phyloP scores from a whole-genome alignment of 2,888 invertebrate genomes.

The Operophtera brumata region DNA sequence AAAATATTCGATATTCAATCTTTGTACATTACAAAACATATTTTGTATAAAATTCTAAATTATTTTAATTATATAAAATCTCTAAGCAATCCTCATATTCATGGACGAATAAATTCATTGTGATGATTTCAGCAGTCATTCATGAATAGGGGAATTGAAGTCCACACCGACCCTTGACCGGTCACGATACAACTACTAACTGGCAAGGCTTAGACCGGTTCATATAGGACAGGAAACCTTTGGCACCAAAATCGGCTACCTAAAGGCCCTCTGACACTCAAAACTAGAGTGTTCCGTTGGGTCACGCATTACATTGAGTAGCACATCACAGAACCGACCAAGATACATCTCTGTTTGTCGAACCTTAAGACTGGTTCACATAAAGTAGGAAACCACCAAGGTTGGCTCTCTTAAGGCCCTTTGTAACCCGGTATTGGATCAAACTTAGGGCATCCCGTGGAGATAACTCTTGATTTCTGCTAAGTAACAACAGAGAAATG shows the following conservation, averaged over 20 bases:
- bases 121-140: constrained; percentile 39
- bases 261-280: constrained; percentile 23
- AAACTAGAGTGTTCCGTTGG: constrained; percentile 11
- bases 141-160: constrained; percentile 45
- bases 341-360: no score
- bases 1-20: constrained; percentile 29
- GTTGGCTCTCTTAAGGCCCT: no score
- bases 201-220: background rate
- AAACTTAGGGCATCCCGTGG: no score
- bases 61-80: constrained; percentile 32
- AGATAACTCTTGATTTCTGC: no score
- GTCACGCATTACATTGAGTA: no score
- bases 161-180: background rate
- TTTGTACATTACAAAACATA: constrained; percentile 31
- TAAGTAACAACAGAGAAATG: no score
- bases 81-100: constrained; percentile 42
- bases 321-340: no score
- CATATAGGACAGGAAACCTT: constrained; percentile 31
- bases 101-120: constrained; percentile 42
- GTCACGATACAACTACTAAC: background rate
- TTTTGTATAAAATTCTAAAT: constrained; percentile 38
- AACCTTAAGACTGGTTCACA: no score
- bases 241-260: constrained; percentile 46
- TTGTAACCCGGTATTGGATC: no score
- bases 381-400: no score